Evolutionary conservation across 1,140 invertebrate genomes (phyloP).

Genomic region (Drosophila dunni): DNA sequence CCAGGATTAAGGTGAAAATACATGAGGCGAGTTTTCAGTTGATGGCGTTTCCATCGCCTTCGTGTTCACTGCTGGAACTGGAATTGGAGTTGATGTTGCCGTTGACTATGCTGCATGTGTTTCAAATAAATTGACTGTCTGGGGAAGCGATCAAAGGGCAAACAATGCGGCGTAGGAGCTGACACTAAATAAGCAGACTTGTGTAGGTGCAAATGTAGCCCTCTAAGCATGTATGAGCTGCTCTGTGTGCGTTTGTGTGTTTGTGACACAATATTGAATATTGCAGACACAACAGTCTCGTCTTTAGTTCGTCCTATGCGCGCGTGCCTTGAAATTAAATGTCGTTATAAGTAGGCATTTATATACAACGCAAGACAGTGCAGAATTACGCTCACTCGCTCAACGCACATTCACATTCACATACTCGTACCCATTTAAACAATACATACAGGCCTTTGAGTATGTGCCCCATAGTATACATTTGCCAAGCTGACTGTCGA

Average conservation of each 20-base stretch:
- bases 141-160: constrained; percentile 52
- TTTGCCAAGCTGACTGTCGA: constrained; percentile 45
- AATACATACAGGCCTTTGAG: constrained; percentile 1
- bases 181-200: constrained; percentile 72
- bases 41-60: constrained; percentile 6
- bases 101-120: constrained; percentile 59
- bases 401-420: constrained; percentile 13
- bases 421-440: constrained; percentile 22
- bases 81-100: background rate
- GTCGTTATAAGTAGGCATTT: constrained; percentile 81
- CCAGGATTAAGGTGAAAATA: constrained; percentile 74
- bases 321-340: constrained; percentile 82
- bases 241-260: constrained; percentile 33
- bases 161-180: constrained; percentile 54
- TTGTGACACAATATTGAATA: constrained; percentile 72
- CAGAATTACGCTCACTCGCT: constrained; percentile 4
- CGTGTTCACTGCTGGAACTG: background rate
- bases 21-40: constrained; percentile 55
- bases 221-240: constrained; percentile 11
- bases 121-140: constrained; percentile 81
- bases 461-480: constrained; percentile 45
- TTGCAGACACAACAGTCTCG: constrained; percentile 63
- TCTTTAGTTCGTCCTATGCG: constrained; percentile 47
- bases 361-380: constrained; percentile 66
- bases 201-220: constrained; percentile 70